Evolutionary conservation across 2,888 invertebrate genomes (phyloP).

Genomic region (Melanargia galathea): DNA sequence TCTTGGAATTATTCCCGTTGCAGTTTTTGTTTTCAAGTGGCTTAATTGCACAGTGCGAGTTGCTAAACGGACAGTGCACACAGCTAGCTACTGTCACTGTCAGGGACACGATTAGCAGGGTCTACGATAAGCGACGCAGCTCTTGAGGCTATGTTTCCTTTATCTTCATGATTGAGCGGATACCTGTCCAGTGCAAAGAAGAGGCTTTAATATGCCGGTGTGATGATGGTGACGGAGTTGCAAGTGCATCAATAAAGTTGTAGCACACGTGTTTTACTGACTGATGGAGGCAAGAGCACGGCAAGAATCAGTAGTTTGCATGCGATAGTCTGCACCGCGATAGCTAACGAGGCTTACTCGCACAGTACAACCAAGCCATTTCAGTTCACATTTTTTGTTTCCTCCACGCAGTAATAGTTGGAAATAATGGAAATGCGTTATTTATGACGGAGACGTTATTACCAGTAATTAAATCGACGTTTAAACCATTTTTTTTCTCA

Average conservation of each 20-base stretch:
- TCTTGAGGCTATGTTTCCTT: too few species aligned
- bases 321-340: too few species aligned
- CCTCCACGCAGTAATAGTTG: slow-evolving; percentile 21
- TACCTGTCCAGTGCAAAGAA: too few species aligned
- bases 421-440: slow-evolving; percentile 24
- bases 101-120: too few species aligned
- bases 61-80: background rate
- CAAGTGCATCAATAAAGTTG: too few species aligned
- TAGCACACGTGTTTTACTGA: too few species aligned
- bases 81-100: background rate
- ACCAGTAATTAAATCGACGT: slow-evolving; percentile 16
- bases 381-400: slow-evolving; percentile 13
- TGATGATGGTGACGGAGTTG: too few species aligned
- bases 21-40: background rate
- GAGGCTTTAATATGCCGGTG: too few species aligned
- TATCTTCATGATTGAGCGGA: too few species aligned
- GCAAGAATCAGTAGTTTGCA: too few species aligned
- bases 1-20: slow-evolving; percentile 21
- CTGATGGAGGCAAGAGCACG: too few species aligned
- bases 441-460: slow-evolving; percentile 23
- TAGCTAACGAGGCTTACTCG: background rate
- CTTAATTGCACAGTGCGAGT: background rate
- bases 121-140: too few species aligned
- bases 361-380: background rate
- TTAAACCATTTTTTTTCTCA: slow-evolving; percentile 1